These are phyloP conservation scores for Motacilla alba DNA, from an alignment of 2,113 vertebrate species.

Conservation along the genomic window DNA sequence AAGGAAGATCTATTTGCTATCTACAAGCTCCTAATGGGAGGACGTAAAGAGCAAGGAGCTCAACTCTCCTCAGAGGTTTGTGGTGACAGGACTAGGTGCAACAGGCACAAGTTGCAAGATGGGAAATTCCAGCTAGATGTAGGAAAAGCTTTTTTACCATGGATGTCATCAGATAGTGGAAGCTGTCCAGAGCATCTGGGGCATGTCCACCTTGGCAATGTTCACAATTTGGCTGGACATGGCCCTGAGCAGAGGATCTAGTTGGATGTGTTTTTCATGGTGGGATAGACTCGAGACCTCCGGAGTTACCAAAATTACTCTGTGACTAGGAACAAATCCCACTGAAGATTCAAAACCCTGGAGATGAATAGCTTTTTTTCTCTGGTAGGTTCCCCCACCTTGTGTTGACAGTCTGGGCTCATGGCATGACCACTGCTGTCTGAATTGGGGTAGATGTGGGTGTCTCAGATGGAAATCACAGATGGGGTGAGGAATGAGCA, in stretches of 20 bases:
- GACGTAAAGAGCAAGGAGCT: neutral
- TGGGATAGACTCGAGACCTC: neutral
- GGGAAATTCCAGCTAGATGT: neutral
- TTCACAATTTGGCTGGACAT: neutral
- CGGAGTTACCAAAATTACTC: neutral
- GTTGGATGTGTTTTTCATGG: neutral
- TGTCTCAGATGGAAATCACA: neutral
- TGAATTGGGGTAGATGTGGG: neutral
- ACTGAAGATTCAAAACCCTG: neutral
- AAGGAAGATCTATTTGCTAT: neutral
- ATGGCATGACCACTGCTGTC: neutral
- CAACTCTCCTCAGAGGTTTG: neutral
- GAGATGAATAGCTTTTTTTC: neutral
- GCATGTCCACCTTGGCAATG: neutral
- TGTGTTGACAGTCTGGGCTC: neutral
- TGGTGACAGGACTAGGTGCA: neutral
- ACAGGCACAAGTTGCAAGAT: too few relatives aligned
- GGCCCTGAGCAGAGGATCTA: neutral
- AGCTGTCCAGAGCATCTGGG: neutral
- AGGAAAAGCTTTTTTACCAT: neutral
- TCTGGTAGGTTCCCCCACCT: neutral
- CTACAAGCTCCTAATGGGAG: neutral
- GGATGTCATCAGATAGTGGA: neutral
- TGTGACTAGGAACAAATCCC: neutral
- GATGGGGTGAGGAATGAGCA: neutral